Evolutionary conservation across 2,888 invertebrate species (phyloP).

Genomic region (Ormyrus nitidulus): DNA sequence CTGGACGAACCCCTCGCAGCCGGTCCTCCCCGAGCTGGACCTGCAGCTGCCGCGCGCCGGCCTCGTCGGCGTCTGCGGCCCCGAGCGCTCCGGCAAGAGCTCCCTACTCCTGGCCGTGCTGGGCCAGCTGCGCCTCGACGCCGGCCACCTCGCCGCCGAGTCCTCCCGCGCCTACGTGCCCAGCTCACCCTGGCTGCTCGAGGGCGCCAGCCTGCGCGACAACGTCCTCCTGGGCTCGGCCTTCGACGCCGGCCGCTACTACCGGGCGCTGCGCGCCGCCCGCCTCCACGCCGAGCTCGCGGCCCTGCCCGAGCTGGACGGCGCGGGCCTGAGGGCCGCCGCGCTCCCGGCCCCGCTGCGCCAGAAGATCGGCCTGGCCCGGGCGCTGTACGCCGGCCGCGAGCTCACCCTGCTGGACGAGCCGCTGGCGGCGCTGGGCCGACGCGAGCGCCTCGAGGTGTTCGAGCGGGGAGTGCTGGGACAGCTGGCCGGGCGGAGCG

Average conservation of each 20-base stretch:
- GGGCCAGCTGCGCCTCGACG: slow-evolving; percentile 75
- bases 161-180: slow-evolving; percentile 77
- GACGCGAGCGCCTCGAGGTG: slow-evolving; percentile 58
- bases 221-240: slow-evolving; percentile 79
- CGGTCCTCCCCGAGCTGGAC: too few species aligned
- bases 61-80: slow-evolving; percentile 78
- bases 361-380: slow-evolving; percentile 77
- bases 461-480: slow-evolving; percentile 62
- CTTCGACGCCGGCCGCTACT: slow-evolving; percentile 77
- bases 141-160: slow-evolving; percentile 74
- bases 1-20: too few species aligned
- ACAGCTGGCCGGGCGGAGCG: slow-evolving; percentile 58
- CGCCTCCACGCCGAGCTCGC: slow-evolving; percentile 77
- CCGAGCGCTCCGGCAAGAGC: slow-evolving; percentile 78
- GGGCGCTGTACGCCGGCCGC: slow-evolving; percentile 76
- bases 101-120: slow-evolving; percentile 77
- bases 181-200: slow-evolving; percentile 79
- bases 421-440: slow-evolving; percentile 60
- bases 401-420: slow-evolving; percentile 65
- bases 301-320: slow-evolving; percentile 77
- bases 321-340: slow-evolving; percentile 78
- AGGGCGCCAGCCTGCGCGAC: slow-evolving; percentile 78
- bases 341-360: slow-evolving; percentile 76
- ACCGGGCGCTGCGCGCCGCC: slow-evolving; percentile 76
- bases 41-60: too few species aligned